Percentiles rank a stretch among this genome's conserved stretches.
Conservation (phyloP, 2,113 vertebrate species). For the Lagenorhynchus albirostris region DNA sequence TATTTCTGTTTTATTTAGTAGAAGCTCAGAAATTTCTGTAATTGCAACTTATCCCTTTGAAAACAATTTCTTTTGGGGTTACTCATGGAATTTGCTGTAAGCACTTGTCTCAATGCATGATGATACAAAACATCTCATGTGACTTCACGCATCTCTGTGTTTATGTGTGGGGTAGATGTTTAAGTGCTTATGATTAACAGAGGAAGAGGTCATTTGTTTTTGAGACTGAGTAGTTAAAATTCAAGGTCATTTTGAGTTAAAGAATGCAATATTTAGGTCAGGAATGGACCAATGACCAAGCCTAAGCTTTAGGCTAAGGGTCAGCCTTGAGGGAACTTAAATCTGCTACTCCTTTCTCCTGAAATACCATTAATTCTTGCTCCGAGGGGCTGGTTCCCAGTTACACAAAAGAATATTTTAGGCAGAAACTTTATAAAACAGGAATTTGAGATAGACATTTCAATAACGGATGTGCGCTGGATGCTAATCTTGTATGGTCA, state of each 20-base stretch:
- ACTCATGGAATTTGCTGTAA: background rate
- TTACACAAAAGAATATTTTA: background rate
- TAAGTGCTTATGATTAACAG: background rate
- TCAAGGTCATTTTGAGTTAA: slow-evolving; percentile 14
- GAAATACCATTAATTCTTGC: background rate
- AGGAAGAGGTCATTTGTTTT: background rate
- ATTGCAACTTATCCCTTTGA: background rate
- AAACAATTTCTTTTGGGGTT: background rate
- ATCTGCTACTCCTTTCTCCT: background rate
- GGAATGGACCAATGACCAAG: background rate
- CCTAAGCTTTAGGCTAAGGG: background rate
- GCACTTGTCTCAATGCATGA: background rate
- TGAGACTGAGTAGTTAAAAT: background rate
- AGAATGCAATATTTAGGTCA: background rate
- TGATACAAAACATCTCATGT: background rate
- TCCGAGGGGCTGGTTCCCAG: background rate
- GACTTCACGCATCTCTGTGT: background rate
- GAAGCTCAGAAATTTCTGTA: background rate
- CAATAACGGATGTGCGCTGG: background rate
- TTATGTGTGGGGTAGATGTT: background rate
- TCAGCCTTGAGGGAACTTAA: background rate
- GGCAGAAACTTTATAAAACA: slow-evolving; percentile 31
- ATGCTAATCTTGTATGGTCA: background rate
- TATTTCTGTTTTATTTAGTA: background rate
- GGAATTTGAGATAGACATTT: background rate